Evolutionary conservation across 2,888 invertebrate genomes (phyloP).

Genomic region (Melanostoma mellinum): DNA sequence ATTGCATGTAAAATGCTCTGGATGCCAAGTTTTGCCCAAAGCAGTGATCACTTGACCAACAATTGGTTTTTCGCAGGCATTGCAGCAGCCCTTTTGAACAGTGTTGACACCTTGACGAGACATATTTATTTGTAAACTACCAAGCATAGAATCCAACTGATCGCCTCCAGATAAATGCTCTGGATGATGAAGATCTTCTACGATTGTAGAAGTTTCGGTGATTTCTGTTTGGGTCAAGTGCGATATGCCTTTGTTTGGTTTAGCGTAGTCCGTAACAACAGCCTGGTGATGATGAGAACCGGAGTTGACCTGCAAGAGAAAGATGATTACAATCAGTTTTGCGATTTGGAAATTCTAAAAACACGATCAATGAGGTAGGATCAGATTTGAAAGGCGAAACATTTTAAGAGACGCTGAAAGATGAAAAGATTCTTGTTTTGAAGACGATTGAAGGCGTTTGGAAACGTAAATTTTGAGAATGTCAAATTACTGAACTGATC

Average conservation of each 20-base stretch:
- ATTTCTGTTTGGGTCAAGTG: conserved; percentile 81
- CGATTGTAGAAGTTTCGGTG: conserved; percentile 79
- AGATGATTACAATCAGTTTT: conserved; percentile 4
- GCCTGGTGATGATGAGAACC: conserved; percentile 85
- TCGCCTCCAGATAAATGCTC: conserved; percentile 77
- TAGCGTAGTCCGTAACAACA: conserved; percentile 88
- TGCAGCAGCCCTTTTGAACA: conserved; percentile 99
- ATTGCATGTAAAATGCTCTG: conserved; percentile 98
- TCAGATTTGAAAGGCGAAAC: no score
- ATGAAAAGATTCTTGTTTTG: no score
- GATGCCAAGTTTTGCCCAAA: conserved; percentile 99
- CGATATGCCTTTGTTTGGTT: conserved; percentile 84
- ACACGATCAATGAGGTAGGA: background rate
- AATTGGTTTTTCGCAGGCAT: conserved; percentile 98
- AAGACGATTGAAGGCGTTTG: no score
- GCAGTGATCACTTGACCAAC: conserved; percentile 97
- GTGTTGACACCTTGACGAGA: conserved; percentile 99
- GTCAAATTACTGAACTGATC: no score
- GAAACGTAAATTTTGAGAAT: no score
- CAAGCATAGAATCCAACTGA: conserved; percentile 84
- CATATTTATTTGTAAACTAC: conserved; percentile 95
- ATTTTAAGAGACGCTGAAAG: no score
- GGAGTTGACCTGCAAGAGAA: conserved; percentile 84
- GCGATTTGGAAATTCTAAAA: background rate
- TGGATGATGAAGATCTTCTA: conserved; percentile 77